Base-by-base conservation (phyloP, 2,797 vertebrate genomes). In the Valencia hispanica region DNA sequence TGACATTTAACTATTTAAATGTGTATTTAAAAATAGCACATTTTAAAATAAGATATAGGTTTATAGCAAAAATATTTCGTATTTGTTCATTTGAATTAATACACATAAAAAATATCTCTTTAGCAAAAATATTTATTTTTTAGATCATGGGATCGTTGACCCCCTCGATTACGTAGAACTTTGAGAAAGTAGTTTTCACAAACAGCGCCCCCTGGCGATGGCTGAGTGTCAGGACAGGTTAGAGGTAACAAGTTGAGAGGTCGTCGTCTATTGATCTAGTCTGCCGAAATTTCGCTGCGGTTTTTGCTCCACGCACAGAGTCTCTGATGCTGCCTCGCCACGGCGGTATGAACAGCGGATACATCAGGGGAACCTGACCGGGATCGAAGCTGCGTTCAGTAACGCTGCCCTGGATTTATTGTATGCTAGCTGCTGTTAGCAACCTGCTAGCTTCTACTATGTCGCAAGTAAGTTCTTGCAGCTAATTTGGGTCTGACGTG, bases 211-310 rank as follows among this genome's bases (percentile, higher is more conserved):
- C 91, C 93, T 90, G 74, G 87, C 9, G 88, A n/a, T 0, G 45
- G 0, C 0, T 1, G 36, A 0, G 3, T 50, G 86, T 2, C 74
- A 68, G 0, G 50, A 73, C 85, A 77, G 84, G 84, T 89, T 82
- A 90, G 73, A 79, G 85, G 88, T 89, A 72, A 76, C 69, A 82
- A 91, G 91, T 93, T 91, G 84, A 93, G 82, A 87, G 92, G 84
- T 93, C 80, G 78, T 36, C 30, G 39, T 25, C 27, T 32, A 0
- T 53, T 66, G 32, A 50, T 61, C 27, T n/a, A 41, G 15, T 41
- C 73, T 45, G 78, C 72, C 81, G 74, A n/a, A 72, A 27, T 68
- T 81, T 73, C 69, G 68, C 68, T 59, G 72, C 74, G 73, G 27
- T 20, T 10, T 36, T 68, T n/a, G 10, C 39, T 68, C 14, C 14